These are phyloP conservation scores for Amazona vittata DNA, from an alignment of 2,113 vertebrate species.

Conservation along the genomic window DNA sequence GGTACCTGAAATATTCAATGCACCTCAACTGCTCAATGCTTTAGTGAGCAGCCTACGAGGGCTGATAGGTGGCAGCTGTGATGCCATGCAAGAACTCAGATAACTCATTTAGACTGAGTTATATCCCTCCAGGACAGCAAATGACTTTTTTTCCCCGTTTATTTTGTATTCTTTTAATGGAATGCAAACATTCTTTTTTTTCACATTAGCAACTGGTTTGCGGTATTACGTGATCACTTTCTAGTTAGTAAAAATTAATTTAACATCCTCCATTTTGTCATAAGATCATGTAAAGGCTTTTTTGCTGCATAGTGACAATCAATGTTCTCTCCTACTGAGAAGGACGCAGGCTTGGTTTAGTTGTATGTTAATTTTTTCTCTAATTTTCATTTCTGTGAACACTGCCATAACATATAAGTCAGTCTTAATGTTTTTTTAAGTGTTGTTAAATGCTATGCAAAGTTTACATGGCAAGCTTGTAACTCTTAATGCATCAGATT, in stretches of 20 bases:
- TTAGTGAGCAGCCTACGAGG: not conserved
- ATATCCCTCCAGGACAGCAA: not conserved
- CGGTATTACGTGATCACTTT: not conserved
- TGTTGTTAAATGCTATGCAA: slow-evolving; percentile 65
- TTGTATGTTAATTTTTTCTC: not conserved
- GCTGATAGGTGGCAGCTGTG: not conserved
- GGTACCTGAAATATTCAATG: not conserved
- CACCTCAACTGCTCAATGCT: not conserved
- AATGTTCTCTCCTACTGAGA: not conserved
- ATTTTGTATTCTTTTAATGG: not conserved
- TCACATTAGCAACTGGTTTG: not conserved
- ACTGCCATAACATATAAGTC: slow-evolving; percentile 27
- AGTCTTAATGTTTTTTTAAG: slow-evolving; percentile 49
- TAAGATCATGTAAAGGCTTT: not conserved
- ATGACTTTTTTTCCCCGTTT: not conserved
- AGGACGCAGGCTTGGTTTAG: not conserved
- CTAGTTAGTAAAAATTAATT: not conserved
- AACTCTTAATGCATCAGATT: slow-evolving; percentile 61
- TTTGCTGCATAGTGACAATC: not conserved
- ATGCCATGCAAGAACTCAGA: not conserved
- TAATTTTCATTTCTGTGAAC: slow-evolving; percentile 20
- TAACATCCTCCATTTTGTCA: not conserved
- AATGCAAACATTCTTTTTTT: not conserved
- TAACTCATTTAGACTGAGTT: not conserved
- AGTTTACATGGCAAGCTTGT: slow-evolving; percentile 34